A percentile compares a stretch with the other conserved stretches of the same genome.
phyloP scores from a whole-genome alignment of 2,797 vertebrate species.

The Poeciliopsis infans region DNA sequence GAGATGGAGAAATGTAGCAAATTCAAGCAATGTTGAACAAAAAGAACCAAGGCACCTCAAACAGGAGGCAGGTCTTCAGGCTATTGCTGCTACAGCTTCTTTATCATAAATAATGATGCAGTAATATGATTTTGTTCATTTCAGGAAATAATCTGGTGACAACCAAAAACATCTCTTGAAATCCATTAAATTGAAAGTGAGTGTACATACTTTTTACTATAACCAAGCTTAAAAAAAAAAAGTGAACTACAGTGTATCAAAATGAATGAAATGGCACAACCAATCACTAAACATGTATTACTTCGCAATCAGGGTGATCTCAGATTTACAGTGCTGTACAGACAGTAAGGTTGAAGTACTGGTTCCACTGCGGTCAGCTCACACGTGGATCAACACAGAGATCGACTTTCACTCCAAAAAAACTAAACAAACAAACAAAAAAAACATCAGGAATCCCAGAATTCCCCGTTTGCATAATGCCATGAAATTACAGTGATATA shows the following conservation, averaged over 20 bases:
- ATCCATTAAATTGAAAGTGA: background rate
- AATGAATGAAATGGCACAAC: slow-evolving; percentile 68
- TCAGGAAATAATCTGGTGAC: slow-evolving; percentile 2
- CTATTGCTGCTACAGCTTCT: background rate
- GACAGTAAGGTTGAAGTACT: slow-evolving; percentile 48
- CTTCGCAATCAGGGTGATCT: slow-evolving; percentile 41
- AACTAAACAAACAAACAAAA: background rate
- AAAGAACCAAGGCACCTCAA: background rate
- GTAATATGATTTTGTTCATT: background rate
- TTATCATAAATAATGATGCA: background rate
- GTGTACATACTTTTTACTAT: slow-evolving; percentile 65
- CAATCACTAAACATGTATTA: slow-evolving; percentile 56
- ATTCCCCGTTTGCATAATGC: slow-evolving; percentile 24
- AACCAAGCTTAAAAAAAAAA: slow-evolving; percentile 67
- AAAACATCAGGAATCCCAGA: slow-evolving; percentile 25
- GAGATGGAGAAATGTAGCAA: background rate
- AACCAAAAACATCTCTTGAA: background rate
- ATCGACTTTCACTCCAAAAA: slow-evolving; percentile 31
- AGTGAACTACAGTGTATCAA: slow-evolving; percentile 82
- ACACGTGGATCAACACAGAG: slow-evolving; percentile 32
- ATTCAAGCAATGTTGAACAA: background rate
- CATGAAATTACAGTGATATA: slow-evolving; percentile 35
- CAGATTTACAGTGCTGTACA: slow-evolving; percentile 57
- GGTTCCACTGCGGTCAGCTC: slow-evolving; percentile 50
- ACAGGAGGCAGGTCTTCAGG: background rate